Evolutionary conservation across 2,888 invertebrate species (phyloP), one percentile per base, ranked within the genome.

Genomic region (Mythimna lalbum): DNA sequence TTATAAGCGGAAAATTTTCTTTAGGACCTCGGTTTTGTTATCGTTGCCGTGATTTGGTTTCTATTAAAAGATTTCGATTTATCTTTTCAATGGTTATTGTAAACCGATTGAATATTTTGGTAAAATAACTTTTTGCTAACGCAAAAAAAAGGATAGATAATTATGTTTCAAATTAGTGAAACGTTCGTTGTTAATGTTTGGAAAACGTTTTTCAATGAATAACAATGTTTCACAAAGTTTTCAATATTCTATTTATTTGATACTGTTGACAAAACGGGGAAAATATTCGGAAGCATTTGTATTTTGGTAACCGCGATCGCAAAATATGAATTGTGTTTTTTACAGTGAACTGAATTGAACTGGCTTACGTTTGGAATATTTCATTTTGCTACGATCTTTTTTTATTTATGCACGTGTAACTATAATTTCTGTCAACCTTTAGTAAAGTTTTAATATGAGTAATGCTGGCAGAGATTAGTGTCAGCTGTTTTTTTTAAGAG

Each of bases 1-100:
- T 60, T 76, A 65, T 65, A 82, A 71, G 76, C 63, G 69, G 57
- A 72, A 76, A 76, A 76, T 76, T 79, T 80, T 63, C 56, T 64
- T 66, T 63, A 50, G 62, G n/a, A 60, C 19, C 36, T 27, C 17
- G 33, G 61, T 70, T 71, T 84, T 79, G 62, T 69, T 60, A 62
- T 69, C 43, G 77, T 63, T 70, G 33, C 61, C 50, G 62, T n/a
- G 69, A 77, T 77, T 71, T 59, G 65, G 61, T 69, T 76, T 50
- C 39, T 61, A 65, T 66, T 63, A 67, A 69, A 67, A 62, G 27
- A 67, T 55, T 67, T 52, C 50, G 21, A 62, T 69, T 55, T 62
- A 55, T 62, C 23, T 23, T 57, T 59, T 36, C 60, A 21, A 57
- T 65, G 47, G 63, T 52, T 50, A 57, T 55, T 43, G 59, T 68